These are phyloP conservation scores for Anoura caudifer DNA, from an alignment of 2,113 vertebrate genomes.

Conservation along the genomic window DNA sequence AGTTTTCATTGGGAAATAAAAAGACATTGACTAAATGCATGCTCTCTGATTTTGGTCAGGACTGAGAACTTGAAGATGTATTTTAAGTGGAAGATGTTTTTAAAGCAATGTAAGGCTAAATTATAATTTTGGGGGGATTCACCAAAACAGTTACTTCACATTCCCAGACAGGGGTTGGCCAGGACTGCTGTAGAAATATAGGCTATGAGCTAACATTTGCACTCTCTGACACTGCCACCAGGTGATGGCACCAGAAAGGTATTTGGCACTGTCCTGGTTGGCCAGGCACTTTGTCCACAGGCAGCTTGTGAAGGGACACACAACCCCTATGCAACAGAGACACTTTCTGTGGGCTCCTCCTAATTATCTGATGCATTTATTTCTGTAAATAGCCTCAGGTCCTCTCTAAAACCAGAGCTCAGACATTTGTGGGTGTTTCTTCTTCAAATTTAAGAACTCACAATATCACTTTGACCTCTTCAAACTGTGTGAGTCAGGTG, in stretches of 20 bases:
- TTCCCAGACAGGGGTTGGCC: background rate
- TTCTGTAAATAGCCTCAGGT: constrained; percentile 46
- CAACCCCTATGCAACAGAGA: background rate
- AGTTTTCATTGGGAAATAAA: background rate
- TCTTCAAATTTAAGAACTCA: constrained; percentile 63
- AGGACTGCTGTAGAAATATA: background rate
- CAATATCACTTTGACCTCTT: constrained; percentile 16
- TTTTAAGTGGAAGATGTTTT: constrained; percentile 24
- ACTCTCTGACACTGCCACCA: background rate
- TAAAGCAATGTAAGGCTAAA: background rate
- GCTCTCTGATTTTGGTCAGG: background rate
- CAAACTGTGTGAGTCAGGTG: background rate
- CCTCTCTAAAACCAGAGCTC: constrained; percentile 35
- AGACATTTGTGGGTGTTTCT: constrained; percentile 53
- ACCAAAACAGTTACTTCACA: background rate
- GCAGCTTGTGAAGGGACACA: background rate
- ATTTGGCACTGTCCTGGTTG: accelerated
- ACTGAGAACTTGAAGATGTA: background rate
- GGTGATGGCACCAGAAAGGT: background rate
- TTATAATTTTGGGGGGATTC: constrained; percentile 39
- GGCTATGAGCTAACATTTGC: background rate
- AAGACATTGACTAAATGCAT: background rate
- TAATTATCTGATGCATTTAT: background rate
- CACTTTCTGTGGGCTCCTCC: constrained; percentile 38
- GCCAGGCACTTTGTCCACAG: background rate